Evolutionary conservation across 2,888 invertebrate species (phyloP), one percentile per base, ranked within the genome.

Genomic region (Sphinx pinastri): DNA sequence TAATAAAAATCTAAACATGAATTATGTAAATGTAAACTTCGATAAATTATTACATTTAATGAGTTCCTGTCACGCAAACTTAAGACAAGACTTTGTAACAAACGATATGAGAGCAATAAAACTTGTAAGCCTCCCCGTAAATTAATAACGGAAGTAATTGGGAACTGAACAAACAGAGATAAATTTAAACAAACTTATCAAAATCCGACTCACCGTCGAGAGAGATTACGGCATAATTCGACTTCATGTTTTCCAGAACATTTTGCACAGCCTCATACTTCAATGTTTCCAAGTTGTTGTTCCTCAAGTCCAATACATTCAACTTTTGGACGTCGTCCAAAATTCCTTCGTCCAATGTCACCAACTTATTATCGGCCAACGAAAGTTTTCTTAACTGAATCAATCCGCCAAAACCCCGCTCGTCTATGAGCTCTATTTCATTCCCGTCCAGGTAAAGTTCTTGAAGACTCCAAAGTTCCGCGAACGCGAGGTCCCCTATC

Each of bases 401-500:
- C 86, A 98, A 94, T 38, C 97, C 97, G 68, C 96, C 96, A 79
- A 98, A 95, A 71, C 97, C 97, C 74, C 96, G 95, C 81, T 96
- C 96, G 52, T 96, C 96, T 82, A 98, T 96, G 85, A 96, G 95
- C 92, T 96, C 95, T 86, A 97, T 96, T 86, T 95, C 95, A 89
- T 96, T 96, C 73, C 95, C 95, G 84, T 96, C 96, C 86, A 97
- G 91, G 79, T 96, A 95, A 85, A 97, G 93, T 84, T 97, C 96
- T 71, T 95, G 95, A 51, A 97, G 93, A 79, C 95, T 96, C 93
- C 97, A 96, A 90, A 97, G 95, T 90, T 97, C 97, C 25, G 96
- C 95, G 87, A 98, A 98, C 60, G 96, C 96, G 76, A 96, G 95
- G 81, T 97, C 97, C n/a, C 97, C 97, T 83, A 98, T 95, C 94